Conservation (phyloP, 2,888 invertebrate genomes). For the Cephus pygmeus region DNA sequence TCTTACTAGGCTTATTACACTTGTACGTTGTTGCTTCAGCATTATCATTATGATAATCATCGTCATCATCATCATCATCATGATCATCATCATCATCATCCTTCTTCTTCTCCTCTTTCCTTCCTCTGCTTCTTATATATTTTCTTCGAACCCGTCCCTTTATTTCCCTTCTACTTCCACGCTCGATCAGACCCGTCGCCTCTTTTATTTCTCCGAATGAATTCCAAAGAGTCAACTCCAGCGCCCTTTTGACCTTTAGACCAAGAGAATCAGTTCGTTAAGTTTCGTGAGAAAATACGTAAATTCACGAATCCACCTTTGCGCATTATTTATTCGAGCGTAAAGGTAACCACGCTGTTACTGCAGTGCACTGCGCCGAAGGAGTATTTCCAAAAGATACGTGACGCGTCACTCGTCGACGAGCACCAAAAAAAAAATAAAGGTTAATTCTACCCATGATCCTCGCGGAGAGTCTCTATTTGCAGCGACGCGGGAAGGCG, state of each 20-base stretch:
- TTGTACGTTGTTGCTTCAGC: constrained; percentile 21
- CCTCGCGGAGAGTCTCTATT: neutral
- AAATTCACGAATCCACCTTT: neutral
- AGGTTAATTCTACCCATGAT: neutral
- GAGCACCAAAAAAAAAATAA: too few relatives aligned
- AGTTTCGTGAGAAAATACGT: neutral
- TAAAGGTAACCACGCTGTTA: neutral
- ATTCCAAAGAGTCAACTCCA: neutral
- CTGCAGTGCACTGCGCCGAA: neutral
- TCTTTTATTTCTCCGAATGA: neutral
- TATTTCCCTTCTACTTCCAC: neutral
- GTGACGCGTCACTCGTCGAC: neutral
- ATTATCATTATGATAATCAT: constrained; percentile 1
- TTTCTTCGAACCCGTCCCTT: neutral
- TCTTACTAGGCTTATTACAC: neutral
- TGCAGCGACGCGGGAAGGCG: neutral
- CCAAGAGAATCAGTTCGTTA: neutral
- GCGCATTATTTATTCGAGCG: neutral
- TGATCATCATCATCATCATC: neutral
- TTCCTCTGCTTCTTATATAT: neutral
- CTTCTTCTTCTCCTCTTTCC: neutral
- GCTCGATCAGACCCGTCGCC: neutral
- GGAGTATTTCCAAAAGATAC: neutral
- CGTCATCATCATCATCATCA: neutral
- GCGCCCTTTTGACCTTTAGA: neutral